A percentile compares a stretch with the other conserved stretches of the same genome.
Evolutionary conservation across 2,797 vertebrate genomes (phyloP).

Genomic region (Anniella stebbinsi): DNA sequence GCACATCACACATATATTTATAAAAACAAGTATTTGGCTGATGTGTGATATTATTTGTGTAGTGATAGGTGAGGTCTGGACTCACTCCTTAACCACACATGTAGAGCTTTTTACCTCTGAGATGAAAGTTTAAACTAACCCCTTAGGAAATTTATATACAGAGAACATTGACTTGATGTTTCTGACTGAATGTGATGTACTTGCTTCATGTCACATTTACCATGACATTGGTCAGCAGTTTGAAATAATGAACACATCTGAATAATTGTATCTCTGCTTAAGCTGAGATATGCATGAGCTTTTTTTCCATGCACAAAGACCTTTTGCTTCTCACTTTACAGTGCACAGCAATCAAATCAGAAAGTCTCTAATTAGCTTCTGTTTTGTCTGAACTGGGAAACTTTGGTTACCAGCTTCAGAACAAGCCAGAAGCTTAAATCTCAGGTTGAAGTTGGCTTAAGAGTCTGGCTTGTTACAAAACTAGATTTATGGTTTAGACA

Average conservation of each 20-base stretch:
- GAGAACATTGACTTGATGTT: background rate
- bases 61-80: too few species aligned
- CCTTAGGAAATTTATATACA: background rate
- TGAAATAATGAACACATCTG: background rate
- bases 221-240: background rate
- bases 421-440: background rate
- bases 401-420: background rate
- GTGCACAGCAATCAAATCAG: background rate
- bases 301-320: background rate
- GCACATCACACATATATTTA: background rate
- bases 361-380: background rate
- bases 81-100: background rate
- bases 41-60: background rate
- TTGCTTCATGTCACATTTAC: background rate
- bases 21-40: background rate
- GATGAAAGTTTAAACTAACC: background rate
- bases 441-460: background rate
- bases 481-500: background rate
- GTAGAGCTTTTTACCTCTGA: background rate
- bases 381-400: background rate
- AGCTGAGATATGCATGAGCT: background rate
- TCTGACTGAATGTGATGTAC: background rate
- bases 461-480: background rate
- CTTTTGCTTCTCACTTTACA: background rate
- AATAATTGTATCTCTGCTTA: background rate